These are phyloP conservation scores for Bos indicus DNA, from an alignment of 2,113 vertebrate species.

Conservation along the genomic window DNA sequence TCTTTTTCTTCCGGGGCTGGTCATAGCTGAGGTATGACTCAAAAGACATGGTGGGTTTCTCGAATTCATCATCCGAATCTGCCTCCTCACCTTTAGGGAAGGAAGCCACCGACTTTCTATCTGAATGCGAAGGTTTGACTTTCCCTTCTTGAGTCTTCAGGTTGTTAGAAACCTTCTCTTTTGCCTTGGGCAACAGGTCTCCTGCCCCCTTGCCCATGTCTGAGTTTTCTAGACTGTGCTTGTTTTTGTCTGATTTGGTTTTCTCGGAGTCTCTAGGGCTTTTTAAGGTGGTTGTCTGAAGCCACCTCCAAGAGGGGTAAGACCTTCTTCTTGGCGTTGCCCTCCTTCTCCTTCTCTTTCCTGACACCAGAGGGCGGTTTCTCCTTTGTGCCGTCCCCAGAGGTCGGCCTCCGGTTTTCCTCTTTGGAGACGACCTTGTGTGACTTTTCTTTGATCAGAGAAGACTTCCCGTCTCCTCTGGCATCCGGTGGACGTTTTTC, in stretches of 20 bases:
- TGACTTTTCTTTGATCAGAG: constrained; percentile 72
- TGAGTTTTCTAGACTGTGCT: constrained; percentile 47
- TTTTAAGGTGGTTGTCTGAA: constrained; percentile 76
- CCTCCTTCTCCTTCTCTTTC: constrained; percentile 80
- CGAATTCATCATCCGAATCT: constrained; percentile 84
- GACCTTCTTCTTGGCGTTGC: constrained; percentile 70
- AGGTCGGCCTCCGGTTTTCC: constrained; percentile 61
- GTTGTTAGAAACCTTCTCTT: constrained; percentile 83
- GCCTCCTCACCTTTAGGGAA: constrained; percentile 77
- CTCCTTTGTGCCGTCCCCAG: constrained; percentile 70
- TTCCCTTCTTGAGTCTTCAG: constrained; percentile 73
- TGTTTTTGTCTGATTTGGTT: constrained; percentile 79
- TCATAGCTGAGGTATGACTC: constrained; percentile 98
- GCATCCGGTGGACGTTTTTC: constrained; percentile 72
- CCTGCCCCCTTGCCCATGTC: constrained; percentile 72
- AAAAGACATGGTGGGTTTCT: constrained; percentile 94
- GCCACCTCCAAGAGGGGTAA: constrained; percentile 10
- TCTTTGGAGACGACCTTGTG: constrained; percentile 76
- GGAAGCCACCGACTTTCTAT: constrained; percentile 65
- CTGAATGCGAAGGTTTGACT: constrained; percentile 45
- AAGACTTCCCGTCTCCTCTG: constrained; percentile 68
- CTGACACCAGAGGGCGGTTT: constrained; percentile 69
- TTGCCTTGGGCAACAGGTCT: constrained; percentile 53
- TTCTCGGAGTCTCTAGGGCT: constrained; percentile 78
- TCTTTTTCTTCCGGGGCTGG: constrained; percentile 91